A percentile compares a stretch with the other conserved stretches of the same genome.
These are phyloP conservation scores for Phoxinus phoxinus DNA, from an alignment of 2,113 vertebrate species.

Conservation along the genomic window DNA sequence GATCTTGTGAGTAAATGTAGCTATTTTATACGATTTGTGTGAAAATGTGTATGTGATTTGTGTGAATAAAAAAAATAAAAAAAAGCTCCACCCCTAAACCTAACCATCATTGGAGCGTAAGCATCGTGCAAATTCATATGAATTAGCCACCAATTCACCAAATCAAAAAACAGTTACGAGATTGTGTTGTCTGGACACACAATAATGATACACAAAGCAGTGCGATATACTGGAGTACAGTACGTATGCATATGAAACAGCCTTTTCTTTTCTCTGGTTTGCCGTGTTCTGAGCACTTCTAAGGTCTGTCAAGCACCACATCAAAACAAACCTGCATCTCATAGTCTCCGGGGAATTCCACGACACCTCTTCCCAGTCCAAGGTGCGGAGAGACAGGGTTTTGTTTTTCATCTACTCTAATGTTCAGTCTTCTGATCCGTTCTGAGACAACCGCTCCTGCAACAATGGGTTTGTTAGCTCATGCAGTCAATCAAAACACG, in stretches of 20 bases:
- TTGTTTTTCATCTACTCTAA: slow-evolving; percentile 64
- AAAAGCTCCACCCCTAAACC: not conserved
- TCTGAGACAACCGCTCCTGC: slow-evolving; percentile 62
- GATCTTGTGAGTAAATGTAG: not conserved
- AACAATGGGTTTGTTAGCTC: slow-evolving; percentile 65
- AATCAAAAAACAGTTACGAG: not conserved
- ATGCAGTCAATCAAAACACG: slow-evolving; percentile 64
- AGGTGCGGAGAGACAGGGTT: slow-evolving; percentile 64
- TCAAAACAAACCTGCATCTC: slow-evolving; percentile 72
- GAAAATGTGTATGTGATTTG: not conserved
- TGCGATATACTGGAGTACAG: slow-evolving; percentile 68
- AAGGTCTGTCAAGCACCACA: slow-evolving; percentile 78
- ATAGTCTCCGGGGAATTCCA: slow-evolving; percentile 64
- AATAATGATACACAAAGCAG: slow-evolving; percentile 69
- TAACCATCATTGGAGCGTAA: not conserved
- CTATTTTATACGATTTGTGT: not conserved
- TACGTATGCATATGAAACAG: slow-evolving; percentile 77
- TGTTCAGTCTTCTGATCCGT: slow-evolving; percentile 71
- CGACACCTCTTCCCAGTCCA: slow-evolving; percentile 73
- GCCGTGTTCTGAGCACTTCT: slow-evolving; percentile 71
- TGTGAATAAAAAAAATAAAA: not conserved
- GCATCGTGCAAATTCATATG: not conserved
- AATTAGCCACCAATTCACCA: not conserved
- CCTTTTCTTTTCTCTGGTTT: slow-evolving; percentile 64
- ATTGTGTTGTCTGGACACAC: not conserved